Conservation (phyloP, 2,797 vertebrate genomes). For the Ptychobarbus kaznakovi region DNA sequence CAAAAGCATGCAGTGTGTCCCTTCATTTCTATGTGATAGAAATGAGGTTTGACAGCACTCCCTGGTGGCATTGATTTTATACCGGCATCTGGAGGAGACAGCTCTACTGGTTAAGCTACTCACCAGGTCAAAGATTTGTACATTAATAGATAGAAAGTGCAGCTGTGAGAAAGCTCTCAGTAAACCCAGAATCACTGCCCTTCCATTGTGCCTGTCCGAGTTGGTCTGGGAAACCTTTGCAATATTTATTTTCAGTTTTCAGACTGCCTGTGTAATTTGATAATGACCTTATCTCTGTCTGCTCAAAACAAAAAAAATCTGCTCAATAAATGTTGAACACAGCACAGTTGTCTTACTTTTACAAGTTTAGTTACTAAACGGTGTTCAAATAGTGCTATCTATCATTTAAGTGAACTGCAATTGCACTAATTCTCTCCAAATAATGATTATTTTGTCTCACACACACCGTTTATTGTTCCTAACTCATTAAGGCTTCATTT, state of each 20-base stretch:
- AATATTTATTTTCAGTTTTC: neutral
- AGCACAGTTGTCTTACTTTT: neutral
- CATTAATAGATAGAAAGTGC: neutral
- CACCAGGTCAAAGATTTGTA: neutral
- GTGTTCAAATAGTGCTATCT: neutral
- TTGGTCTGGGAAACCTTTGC: neutral
- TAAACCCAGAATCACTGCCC: neutral
- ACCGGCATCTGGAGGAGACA: neutral
- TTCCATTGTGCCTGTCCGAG: neutral
- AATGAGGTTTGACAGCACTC: neutral
- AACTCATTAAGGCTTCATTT: neutral
- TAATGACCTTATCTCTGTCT: neutral
- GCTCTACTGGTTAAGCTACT: neutral
- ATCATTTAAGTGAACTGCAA: neutral
- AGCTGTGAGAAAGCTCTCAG: neutral
- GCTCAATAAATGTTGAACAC: slow-evolving; percentile 27
- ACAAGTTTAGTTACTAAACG: neutral
- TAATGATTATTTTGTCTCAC: too few relatives aligned
- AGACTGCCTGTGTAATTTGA: neutral
- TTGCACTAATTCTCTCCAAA: neutral
- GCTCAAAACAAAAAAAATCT: neutral
- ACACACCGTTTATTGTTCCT: neutral
- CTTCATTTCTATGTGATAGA: neutral
- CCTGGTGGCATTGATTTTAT: neutral
- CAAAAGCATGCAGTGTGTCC: neutral